Percentiles rank a stretch among this genome's conserved stretches.
These are phyloP conservation scores for Rhinichthys osculus DNA, from an alignment of 2,797 vertebrate species.

Conservation along the genomic window DNA sequence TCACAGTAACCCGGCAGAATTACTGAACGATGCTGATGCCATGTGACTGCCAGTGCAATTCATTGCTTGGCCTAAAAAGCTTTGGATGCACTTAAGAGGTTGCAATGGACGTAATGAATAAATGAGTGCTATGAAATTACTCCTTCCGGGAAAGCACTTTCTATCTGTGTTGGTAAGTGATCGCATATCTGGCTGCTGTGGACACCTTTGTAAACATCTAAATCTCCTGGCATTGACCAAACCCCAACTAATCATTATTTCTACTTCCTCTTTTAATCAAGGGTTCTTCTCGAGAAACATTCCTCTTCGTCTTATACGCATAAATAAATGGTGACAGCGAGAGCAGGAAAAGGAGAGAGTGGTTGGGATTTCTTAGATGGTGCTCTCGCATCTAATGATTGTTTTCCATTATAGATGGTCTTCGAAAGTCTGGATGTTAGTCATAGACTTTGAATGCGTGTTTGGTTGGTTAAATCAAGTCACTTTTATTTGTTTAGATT, in stretches of 20 bases:
- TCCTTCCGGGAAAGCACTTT: conserved; percentile 60
- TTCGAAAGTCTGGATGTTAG: neutral
- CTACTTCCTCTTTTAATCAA: conserved; percentile 33
- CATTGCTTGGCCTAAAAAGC: conserved; percentile 65
- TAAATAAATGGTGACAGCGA: neutral
- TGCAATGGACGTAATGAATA: conserved; percentile 66
- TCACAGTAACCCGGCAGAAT: conserved; percentile 55
- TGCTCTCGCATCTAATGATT: neutral
- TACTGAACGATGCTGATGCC: conserved; percentile 52
- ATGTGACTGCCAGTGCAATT: conserved; percentile 60
- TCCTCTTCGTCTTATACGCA: neutral
- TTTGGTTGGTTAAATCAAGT: neutral
- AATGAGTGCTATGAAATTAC: conserved; percentile 63
- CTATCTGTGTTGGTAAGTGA: conserved; percentile 60
- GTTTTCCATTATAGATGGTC: conserved; percentile 5
- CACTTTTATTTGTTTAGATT: neutral
- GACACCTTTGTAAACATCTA: conserved; percentile 62
- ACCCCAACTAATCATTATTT: conserved; percentile 47
- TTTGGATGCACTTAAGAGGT: conserved; percentile 63
- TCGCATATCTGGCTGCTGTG: conserved; percentile 50
- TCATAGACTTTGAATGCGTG: neutral
- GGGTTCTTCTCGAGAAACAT: neutral
- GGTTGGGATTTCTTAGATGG: conserved; percentile 17
- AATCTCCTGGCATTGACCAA: conserved; percentile 44
- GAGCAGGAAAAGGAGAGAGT: neutral